Percentiles rank a stretch among this genome's conserved stretches.
Evolutionary conservation across 1,140 invertebrate genomes (phyloP).

Genomic region (Magallana angulata): DNA sequence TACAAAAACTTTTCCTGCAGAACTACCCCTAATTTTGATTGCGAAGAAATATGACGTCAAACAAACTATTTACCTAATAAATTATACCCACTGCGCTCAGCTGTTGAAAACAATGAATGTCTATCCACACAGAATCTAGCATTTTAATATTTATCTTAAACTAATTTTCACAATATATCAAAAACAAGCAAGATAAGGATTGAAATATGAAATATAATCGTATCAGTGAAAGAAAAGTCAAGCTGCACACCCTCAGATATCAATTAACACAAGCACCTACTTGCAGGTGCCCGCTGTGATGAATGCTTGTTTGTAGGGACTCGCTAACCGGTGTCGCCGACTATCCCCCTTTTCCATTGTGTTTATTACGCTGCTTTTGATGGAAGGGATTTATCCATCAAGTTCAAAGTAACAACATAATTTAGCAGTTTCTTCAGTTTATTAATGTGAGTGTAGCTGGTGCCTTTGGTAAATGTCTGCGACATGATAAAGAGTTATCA

Average conservation of each 20-base stretch:
- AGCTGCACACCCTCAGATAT: background rate
- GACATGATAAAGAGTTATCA: slow-evolving; percentile 28
- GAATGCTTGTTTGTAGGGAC: background rate
- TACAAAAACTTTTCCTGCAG: no score
- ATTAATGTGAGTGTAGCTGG: slow-evolving; percentile 11
- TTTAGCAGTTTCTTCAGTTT: slow-evolving; percentile 31
- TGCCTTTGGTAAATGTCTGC: background rate
- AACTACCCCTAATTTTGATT: no score
- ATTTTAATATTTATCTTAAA: no score
- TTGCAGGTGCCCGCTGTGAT: background rate
- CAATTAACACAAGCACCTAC: background rate
- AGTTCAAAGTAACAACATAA: slow-evolving; percentile 8
- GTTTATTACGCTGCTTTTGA: slow-evolving; percentile 14
- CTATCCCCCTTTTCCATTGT: background rate
- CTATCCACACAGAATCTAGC: no score
- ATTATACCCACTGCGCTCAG: no score
- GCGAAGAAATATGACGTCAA: no score
- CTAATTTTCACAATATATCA: background rate
- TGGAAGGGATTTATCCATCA: background rate
- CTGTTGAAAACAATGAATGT: no score
- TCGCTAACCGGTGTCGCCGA: background rate
- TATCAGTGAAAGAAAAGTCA: background rate
- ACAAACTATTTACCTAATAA: no score
- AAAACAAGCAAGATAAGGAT: background rate
- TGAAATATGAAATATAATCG: background rate